Base-by-base conservation (phyloP, 2,797 vertebrate genomes). In the Gymnocypris eckloni region DNA sequence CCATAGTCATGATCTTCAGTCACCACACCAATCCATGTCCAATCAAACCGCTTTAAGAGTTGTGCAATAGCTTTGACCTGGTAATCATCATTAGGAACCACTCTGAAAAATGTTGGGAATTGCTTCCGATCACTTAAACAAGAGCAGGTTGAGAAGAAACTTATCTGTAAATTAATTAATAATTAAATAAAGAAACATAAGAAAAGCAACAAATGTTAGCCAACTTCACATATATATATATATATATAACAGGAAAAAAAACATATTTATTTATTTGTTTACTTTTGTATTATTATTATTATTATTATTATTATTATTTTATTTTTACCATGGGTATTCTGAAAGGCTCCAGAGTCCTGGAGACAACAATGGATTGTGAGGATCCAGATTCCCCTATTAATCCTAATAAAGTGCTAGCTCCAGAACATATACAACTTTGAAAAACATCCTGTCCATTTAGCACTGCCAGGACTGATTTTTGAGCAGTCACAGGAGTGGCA, bases 311-410 rank as follows among this genome's bases (percentile, higher is more conserved):
- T 59, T 59, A 9, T 9, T 4, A 28, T 3, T 3, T 3, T 25
- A 52, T 2, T 61, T 56, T 87, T 90, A 92, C 92, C 91, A 92
- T 91, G 4, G 92, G 90, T 79, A 92, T 90, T 87, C 81, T 88
- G 76, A 92, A 92, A 33, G 92, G 89, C 82, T 90, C 83, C 16
- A 92, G 70, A 75, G 89, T 87, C 86, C 90, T 90, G 72, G 92
- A 90, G 16, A 92, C 89, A 25, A 90, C 88, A 61, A 92, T 90
- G 2, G 92, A 90, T 78, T 92, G 91, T 25, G 91, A 89, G 15
- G 92, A 92, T 61, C 92, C 92, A 39, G 90, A 91, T 77, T 92
- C 91, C 61, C 92, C 92, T 66, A 91, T 59, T 25, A 92, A 61
- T 22, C 85, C 90, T 28, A 90, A 71, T 52, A 91, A 83, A 50